Conservation (phyloP, 2,797 vertebrate genomes). For the Eulemur coronatus region DNA sequence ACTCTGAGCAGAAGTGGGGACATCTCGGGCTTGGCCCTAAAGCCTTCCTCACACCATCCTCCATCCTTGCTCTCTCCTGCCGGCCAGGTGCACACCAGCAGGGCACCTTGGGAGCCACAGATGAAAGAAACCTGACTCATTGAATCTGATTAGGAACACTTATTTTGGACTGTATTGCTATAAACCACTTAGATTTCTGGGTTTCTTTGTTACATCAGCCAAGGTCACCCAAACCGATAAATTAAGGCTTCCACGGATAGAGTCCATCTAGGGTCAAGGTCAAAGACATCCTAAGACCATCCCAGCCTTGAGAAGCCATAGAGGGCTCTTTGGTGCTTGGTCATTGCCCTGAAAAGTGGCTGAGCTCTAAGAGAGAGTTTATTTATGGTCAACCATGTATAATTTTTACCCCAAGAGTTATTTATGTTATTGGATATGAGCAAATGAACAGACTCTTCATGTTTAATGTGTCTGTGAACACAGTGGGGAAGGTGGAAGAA, state of each 20-base stretch:
- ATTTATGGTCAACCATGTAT: neutral
- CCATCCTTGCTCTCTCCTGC: too few relatives aligned
- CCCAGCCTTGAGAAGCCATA: neutral
- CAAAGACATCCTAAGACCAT: neutral
- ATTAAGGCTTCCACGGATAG: neutral
- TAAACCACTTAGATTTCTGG: neutral
- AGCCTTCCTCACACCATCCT: neutral
- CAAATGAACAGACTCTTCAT: neutral
- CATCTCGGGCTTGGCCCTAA: neutral
- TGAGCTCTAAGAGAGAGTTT: neutral
- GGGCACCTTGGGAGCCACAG: accelerated
- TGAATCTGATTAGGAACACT: neutral
- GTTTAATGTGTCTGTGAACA: neutral
- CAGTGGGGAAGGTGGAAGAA: neutral
- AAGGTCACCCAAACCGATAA: neutral
- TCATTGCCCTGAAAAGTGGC: neutral
- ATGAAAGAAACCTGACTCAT: neutral
- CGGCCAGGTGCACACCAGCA: neutral
- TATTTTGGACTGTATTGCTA: neutral
- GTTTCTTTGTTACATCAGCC: neutral
- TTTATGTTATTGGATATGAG: neutral
- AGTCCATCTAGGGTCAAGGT: neutral
- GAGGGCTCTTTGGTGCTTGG: neutral
- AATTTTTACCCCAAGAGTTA: neutral
- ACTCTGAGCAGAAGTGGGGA: neutral